Base-by-base conservation (phyloP, 1,140 invertebrate species). In the Tetranychus urticae region DNA sequence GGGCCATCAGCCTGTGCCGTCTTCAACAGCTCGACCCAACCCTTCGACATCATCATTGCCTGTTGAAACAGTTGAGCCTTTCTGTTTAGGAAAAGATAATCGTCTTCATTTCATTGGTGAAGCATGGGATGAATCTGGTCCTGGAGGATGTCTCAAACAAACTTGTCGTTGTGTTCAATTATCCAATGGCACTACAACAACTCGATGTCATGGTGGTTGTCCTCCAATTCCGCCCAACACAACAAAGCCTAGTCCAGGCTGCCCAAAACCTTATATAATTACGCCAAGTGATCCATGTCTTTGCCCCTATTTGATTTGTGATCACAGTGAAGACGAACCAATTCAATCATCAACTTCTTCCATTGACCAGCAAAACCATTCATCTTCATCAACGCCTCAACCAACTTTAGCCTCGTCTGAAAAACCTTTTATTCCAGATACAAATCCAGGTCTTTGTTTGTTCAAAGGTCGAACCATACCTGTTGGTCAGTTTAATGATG, bases 401-500 rank as follows among this genome's bases (percentile, higher is more conserved):
- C 10, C 39, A 42, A 10, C 39, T 42, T 42, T 6, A 6, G 5
- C 39, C 39, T 6, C 5, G 5, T 5, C 39, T 42, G 39, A 42
- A 42, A 42, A 10, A 0, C 10, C 10, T 47, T 12, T 47, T 47
- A 47, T 12, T 47, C 46, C 23, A 23, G 23, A 23, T 23, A 23
- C 23, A 23, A 23, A 23, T 7, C 50, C 50, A 2, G 50, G 37
- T 31, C 2, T 56, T 14, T 83, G 81, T 66, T 67, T 67, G 31
- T 77, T 79, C 69, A 79, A 81, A 62, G 79, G 77, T 2, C 74
- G 76, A 60, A 70, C 66, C 1, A 81, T 81, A 66, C 74, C 77
- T 61, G 61, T 76, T 72, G 79, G 78, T 3, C 77, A 82, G 66
- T 77, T 78, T 63, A 71, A 86, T 68, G 83, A 87, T 66, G 81